phyloP scores from a whole-genome alignment of 2,888 invertebrate species.

The Meteorus colon region DNA sequence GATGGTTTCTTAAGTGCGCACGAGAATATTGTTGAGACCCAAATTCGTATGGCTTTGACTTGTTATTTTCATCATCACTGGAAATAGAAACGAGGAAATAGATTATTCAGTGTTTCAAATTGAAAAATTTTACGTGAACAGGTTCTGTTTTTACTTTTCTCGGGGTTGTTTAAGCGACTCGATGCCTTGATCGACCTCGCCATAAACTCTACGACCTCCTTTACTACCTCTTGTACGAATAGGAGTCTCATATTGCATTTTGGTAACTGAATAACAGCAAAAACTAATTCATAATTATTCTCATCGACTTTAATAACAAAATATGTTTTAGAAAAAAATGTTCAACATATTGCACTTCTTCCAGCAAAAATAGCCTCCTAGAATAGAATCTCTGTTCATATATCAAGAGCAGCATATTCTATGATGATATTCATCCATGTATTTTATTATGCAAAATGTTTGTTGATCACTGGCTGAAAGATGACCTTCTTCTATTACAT shows the following conservation, averaged over 20 bases:
- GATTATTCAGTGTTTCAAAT: neutral
- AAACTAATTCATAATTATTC: neutral
- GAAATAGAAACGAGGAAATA: neutral
- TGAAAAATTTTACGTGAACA: no score
- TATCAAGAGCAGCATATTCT: neutral
- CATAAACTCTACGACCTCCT: conserved; percentile 41
- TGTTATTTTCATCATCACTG: conserved; percentile 12
- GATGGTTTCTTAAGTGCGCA: conserved; percentile 76
- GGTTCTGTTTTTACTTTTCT: neutral
- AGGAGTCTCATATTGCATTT: conserved; percentile 64
- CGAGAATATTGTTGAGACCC: conserved; percentile 76
- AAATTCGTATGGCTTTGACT: conserved; percentile 49
- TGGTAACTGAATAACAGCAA: conserved; percentile 37
- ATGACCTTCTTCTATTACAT: no score
- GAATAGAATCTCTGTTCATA: no score
- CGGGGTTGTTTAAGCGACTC: conserved; percentile 31
- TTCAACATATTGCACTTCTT: no score
- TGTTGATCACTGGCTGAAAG: no score
- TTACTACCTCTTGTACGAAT: conserved; percentile 71
- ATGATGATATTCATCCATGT: no score
- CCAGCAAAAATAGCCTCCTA: no score
- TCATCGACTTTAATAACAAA: conserved; percentile 20
- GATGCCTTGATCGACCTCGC: conserved; percentile 36
- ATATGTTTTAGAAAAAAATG: no score
- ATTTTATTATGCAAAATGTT: no score